Evolutionary conservation across 2,888 invertebrate genomes (phyloP), one percentile per base, ranked within the genome.

Genomic region (Caenorhabditis virilis): DNA sequence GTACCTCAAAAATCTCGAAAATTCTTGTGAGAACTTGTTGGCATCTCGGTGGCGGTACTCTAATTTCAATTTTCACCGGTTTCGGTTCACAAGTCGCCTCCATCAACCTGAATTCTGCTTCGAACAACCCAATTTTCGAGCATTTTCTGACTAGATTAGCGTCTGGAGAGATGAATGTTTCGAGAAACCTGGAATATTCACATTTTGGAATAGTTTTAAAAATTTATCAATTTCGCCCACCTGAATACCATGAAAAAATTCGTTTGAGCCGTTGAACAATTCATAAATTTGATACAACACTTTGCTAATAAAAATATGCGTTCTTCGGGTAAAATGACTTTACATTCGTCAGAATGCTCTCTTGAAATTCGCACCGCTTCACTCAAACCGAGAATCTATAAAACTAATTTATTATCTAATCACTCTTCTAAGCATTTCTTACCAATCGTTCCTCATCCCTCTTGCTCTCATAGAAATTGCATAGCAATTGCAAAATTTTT

Each of bases 211-310:
- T 4, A 22, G 13, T 51, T 16, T 6, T 42, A 22, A 20, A 39
- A n/a, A 46, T n/a, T n/a, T n/a, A n/a, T n/a, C n/a, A n/a, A n/a
- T n/a, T n/a, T n/a, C n/a, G 16, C 4, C 9, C 11, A 61, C 61
- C 61, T 55, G 39, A 62, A 48, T 6, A 63, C 15, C 39, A 53
- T 56, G 39, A 57, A 63, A 49, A 57, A 57, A 13, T 57, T 53
- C 0, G 62, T 57, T 35, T 63, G 53, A 15, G 57, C 49, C 6
- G 53, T 54, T n/a, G 57, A 48, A 0, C 30, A n/a, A 5, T 46
- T 39, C 42, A 63, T 35, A 35, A 58, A 63, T 41, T 63, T 50
- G 1, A 63, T 38, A 20, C 63, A 63, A 18, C 54, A 54, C 2
- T 50, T 18, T 6, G 45, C 42, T 16, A 63, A 41, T 13, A 53